Conservation (phyloP, 1,140 invertebrate genomes). For the Leptoteleia sp. region DNA sequence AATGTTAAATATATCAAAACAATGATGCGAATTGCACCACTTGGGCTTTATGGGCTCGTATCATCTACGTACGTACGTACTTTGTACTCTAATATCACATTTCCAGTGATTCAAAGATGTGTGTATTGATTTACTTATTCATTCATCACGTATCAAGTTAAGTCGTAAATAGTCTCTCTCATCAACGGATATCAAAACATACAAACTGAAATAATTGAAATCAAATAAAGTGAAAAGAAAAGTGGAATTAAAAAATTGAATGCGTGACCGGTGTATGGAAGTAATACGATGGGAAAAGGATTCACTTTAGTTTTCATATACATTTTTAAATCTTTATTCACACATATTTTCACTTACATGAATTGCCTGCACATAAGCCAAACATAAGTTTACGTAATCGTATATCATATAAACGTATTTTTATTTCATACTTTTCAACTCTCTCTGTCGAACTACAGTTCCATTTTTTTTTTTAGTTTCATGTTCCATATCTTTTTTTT, state of each 20-base stretch:
- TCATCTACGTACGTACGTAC: slow-evolving; percentile 21
- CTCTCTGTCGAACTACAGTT: slow-evolving; percentile 19
- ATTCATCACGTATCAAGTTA: background rate
- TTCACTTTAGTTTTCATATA: slow-evolving; percentile 70
- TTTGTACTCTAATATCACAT: slow-evolving; percentile 15
- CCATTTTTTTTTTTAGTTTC: slow-evolving; percentile 6
- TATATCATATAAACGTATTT: slow-evolving; percentile 73
- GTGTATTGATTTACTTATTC: slow-evolving; percentile 32
- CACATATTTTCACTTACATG: slow-evolving; percentile 81
- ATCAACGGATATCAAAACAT: slow-evolving; percentile 28
- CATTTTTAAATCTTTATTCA: slow-evolving; percentile 81
- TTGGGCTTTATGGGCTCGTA: too few species aligned
- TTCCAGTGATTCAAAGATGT: slow-evolving; percentile 57
- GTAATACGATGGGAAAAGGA: slow-evolving; percentile 66
- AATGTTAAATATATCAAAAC: too few species aligned
- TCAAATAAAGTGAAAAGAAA: slow-evolving; percentile 10
- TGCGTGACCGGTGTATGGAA: slow-evolving; percentile 54
- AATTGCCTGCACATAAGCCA: slow-evolving; percentile 78
- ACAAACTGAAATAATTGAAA: slow-evolving; percentile 4
- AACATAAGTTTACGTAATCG: slow-evolving; percentile 79
- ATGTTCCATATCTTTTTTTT: slow-evolving; percentile 1
- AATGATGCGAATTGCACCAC: too few species aligned
- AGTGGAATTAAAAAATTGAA: slow-evolving; percentile 33
- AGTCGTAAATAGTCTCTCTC: slow-evolving; percentile 35
- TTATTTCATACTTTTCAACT: slow-evolving; percentile 35